Evolutionary conservation across 2,113 vertebrate genomes (phyloP), one percentile per base, ranked within the genome.

Genomic region (Muscicapa adusta): DNA sequence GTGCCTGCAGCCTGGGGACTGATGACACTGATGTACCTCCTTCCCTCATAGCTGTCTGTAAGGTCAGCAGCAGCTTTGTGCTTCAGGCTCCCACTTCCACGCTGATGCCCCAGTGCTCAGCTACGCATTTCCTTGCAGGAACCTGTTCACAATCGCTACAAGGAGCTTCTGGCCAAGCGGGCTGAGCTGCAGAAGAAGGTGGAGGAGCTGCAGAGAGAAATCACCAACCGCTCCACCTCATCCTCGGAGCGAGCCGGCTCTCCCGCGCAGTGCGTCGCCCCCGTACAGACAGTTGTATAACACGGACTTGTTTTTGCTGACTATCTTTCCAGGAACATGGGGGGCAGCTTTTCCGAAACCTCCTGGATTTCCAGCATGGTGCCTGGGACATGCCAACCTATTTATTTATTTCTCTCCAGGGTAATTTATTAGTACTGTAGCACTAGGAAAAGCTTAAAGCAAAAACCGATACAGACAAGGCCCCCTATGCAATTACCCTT

Each of bases 151-250:
- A 98, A 98, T 94, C 99, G 99, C 89, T 98, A 99, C 80, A 99
- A 99, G 96, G 99, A 99, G 97, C 98, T 99, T 54, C 96, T 99
- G 48, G 99, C 98, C 33, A 99, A 99, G 96, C 98, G 99, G 5
- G 98, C 98, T 0, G 99, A 99, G 94, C 98, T 99, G 80, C 99
- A 99, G 98, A 99, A 98, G 96, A 98, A 99, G 85, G 98, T 99
- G 63, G 99, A 99, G 82, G 99, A 99, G 38, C 97, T 99, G n/a
- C 99, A 99, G 95, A 97, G 98, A 48, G 99, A 99, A 84, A 98
- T 99, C 96, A 98, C 98, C 89, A 99, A 98, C 94, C 98, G 98
- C 3, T 99, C 98, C 3, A 98, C 98, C 38, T 98, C 98, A 0
- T 98, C 98, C 67, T 98, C 99, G 0, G 99, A 99, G 95, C 96